Evolutionary conservation across 2,888 invertebrate species (phyloP).

Genomic region (Siphonodentalium dalli): DNA sequence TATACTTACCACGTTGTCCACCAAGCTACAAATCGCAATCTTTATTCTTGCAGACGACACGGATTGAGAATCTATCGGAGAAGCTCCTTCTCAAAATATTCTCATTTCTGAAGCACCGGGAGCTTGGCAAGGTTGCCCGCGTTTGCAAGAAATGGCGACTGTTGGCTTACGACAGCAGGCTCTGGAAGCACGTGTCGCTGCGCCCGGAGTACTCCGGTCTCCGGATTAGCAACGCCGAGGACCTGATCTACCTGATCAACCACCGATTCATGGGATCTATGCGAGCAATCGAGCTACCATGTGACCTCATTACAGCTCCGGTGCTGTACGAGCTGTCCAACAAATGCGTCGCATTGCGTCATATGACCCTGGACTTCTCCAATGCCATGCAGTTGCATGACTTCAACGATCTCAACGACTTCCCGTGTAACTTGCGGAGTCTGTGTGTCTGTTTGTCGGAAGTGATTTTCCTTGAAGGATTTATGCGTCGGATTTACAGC

Average conservation of each 20-base stretch:
- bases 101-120: constrained; percentile 89
- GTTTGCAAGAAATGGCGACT: constrained; percentile 96
- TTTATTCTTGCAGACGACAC: constrained; percentile 42
- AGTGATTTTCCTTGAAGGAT: constrained; percentile 99
- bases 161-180: constrained; percentile 90
- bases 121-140: constrained; percentile 86
- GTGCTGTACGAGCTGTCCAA: constrained; percentile 95
- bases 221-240: constrained; percentile 84
- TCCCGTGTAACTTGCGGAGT: constrained; percentile 94
- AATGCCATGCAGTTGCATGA: constrained; percentile 92
- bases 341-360: constrained; percentile 69
- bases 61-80: constrained; percentile 83
- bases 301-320: constrained; percentile 94
- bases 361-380: constrained; percentile 94
- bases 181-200: constrained; percentile 96
- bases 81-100: constrained; percentile 94
- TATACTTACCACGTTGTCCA: too few relatives aligned
- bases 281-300: constrained; percentile 73
- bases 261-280: constrained; percentile 67
- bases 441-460: constrained; percentile 97
- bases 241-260: constrained; percentile 81
- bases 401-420: constrained; percentile 98
- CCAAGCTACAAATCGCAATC: constrained; percentile 2
- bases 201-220: constrained; percentile 96
- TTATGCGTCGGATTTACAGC: constrained; percentile 99